These are phyloP conservation scores for Guaruba guarouba DNA, from an alignment of 2,113 vertebrate genomes.

Conservation along the genomic window DNA sequence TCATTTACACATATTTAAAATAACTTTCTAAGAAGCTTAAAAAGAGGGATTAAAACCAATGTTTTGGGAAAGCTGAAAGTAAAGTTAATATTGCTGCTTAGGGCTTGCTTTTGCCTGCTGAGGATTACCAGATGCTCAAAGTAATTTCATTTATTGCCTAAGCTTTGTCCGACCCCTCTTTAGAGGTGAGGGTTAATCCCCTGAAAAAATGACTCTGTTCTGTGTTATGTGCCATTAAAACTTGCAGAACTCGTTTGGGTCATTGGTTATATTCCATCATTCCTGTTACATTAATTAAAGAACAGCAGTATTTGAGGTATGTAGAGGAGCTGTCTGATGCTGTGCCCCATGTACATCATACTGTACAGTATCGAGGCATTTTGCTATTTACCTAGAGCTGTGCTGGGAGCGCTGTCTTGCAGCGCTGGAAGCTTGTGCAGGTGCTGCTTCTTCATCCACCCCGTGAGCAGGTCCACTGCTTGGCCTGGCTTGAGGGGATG, in stretches of 20 bases:
- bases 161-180: background rate
- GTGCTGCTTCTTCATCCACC: background rate
- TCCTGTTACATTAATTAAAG: background rate
- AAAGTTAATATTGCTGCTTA: background rate
- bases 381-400: background rate
- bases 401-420: background rate
- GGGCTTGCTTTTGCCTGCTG: background rate
- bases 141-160: conserved; percentile 5
- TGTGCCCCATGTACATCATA: background rate
- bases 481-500: background rate
- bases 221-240: background rate
- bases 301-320: background rate
- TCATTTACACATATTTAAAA: background rate
- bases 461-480: fast-evolving
- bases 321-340: background rate
- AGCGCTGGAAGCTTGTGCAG: background rate
- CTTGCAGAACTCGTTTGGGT: background rate
- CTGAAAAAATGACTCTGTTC: background rate
- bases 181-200: conserved; percentile 6
- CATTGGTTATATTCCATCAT: background rate
- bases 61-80: background rate
- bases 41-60: background rate
- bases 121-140: background rate
- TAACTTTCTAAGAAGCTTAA: background rate
- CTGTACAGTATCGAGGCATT: fast-evolving